A percentile compares a stretch with the other conserved stretches of the same genome.
Conservation (phyloP, 2,888 invertebrate genomes). For the Ctenicera cuprea region DNA sequence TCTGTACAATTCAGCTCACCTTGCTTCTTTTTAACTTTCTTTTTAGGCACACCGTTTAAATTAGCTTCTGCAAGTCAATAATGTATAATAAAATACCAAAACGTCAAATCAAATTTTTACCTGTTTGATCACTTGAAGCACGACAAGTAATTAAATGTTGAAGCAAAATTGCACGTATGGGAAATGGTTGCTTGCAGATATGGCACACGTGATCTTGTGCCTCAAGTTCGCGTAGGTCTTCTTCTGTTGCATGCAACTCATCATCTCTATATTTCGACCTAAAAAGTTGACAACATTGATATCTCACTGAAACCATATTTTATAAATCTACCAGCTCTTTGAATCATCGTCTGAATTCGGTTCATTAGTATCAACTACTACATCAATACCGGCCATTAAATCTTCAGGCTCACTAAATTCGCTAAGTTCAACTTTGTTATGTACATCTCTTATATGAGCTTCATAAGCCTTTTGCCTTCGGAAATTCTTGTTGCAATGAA, state of each 20-base stretch:
- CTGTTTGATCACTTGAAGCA: conserved; percentile 64
- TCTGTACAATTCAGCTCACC: conserved; percentile 77
- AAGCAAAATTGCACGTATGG: conserved; percentile 67
- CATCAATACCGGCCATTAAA: conserved; percentile 89
- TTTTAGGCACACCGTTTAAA: conserved; percentile 51
- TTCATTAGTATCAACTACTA: conserved; percentile 79
- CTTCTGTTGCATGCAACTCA: conserved; percentile 72
- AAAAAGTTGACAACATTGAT: conserved; percentile 1
- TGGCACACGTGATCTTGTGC: conserved; percentile 70
- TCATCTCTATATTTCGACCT: conserved; percentile 67
- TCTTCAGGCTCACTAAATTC: conserved; percentile 93
- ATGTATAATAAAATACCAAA: background rate
- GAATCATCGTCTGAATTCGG: conserved; percentile 64
- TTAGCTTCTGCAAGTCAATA: conserved; percentile 14
- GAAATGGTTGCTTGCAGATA: conserved; percentile 70
- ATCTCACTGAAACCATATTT: background rate
- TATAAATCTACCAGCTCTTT: conserved; percentile 64
- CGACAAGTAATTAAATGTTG: conserved; percentile 71
- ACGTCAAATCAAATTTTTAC: conserved; percentile 52
- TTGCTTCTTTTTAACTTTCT: conserved; percentile 69
- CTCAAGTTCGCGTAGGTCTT: conserved; percentile 71
- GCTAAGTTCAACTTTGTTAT: conserved; percentile 75
- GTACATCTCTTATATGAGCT: conserved; percentile 77
- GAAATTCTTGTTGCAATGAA: conserved; percentile 75
- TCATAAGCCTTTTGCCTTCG: conserved; percentile 80